phyloP scores from a whole-genome alignment of 2,797 vertebrate genomes.

The Chaunax sp. region DNA sequence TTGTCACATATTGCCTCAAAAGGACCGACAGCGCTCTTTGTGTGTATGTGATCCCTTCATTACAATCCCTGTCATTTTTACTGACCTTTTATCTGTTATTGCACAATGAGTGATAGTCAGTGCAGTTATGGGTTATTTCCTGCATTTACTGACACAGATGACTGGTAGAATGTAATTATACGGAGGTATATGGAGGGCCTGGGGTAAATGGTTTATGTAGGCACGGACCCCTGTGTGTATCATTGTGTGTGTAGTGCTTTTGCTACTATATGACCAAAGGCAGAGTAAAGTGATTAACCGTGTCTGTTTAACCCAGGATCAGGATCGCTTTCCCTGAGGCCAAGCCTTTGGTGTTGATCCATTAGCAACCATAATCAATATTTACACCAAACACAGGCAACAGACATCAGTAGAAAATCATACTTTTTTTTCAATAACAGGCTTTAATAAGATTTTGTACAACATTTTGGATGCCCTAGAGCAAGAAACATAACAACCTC shows the following conservation, averaged over 20 bases:
- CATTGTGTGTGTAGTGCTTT: conserved; percentile 8
- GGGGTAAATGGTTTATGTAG: conserved; percentile 48
- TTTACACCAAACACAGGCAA: conserved; percentile 37
- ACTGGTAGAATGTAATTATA: conserved; percentile 51
- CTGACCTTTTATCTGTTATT: conserved; percentile 47
- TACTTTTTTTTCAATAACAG: not conserved
- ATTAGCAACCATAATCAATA: conserved; percentile 49
- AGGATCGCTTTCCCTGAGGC: conserved; percentile 31
- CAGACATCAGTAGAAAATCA: conserved; percentile 19
- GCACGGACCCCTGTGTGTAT: not conserved
- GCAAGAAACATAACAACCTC: conserved; percentile 10
- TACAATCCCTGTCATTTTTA: conserved; percentile 33
- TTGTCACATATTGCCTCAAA: conserved; percentile 26
- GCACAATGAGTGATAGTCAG: conserved; percentile 58
- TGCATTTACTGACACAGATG: conserved; percentile 52
- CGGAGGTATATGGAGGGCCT: conserved; percentile 24
- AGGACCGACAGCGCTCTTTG: conserved; percentile 22
- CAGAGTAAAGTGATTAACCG: conserved; percentile 36
- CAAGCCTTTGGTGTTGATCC: conserved; percentile 26
- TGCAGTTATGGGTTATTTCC: conserved; percentile 63
- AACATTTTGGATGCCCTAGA: conserved; percentile 40
- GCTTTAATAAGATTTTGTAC: conserved; percentile 23
- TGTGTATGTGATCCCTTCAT: conserved; percentile 35
- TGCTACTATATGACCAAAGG: conserved; percentile 4
- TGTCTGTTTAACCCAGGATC: conserved; percentile 15